phyloP scores from a whole-genome alignment of 2,797 vertebrate genomes.

The Arctocebus calabarensis region DNA sequence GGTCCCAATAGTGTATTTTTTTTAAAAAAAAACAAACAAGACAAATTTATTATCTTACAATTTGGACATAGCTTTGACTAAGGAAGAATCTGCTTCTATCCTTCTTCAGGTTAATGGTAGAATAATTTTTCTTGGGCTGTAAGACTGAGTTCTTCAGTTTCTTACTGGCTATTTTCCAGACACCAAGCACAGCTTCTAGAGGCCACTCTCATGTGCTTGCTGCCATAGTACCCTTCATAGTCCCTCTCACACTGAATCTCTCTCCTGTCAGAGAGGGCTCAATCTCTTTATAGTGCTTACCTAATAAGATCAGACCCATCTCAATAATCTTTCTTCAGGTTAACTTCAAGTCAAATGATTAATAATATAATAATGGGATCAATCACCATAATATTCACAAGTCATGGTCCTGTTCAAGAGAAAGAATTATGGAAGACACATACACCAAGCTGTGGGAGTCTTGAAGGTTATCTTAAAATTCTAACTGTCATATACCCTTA shows the following conservation, averaged over 20 bases:
- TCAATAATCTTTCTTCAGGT: neutral
- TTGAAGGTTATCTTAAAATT: slow-evolving; percentile 4
- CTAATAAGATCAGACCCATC: neutral
- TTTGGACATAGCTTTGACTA: neutral
- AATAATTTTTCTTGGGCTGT: neutral
- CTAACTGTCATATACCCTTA: neutral
- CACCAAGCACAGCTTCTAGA: neutral
- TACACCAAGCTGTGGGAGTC: neutral
- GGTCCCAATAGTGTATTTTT: too few species aligned
- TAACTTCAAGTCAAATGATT: neutral
- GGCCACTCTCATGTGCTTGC: neutral
- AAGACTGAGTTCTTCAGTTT: neutral
- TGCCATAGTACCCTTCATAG: neutral
- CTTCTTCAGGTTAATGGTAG: neutral
- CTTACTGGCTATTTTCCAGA: neutral
- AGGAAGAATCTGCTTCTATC: neutral
- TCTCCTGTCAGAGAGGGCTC: neutral
- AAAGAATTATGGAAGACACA: neutral
- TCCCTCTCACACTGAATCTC: neutral
- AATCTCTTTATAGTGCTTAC: neutral
- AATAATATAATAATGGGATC: neutral
- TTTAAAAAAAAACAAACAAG: too few species aligned
- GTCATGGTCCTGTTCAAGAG: neutral
- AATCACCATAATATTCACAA: neutral
- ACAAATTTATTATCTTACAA: neutral